Evolutionary conservation across 2,888 invertebrate genomes (phyloP), one percentile per base, ranked within the genome.

Genomic region (Marronus borbonicus): DNA sequence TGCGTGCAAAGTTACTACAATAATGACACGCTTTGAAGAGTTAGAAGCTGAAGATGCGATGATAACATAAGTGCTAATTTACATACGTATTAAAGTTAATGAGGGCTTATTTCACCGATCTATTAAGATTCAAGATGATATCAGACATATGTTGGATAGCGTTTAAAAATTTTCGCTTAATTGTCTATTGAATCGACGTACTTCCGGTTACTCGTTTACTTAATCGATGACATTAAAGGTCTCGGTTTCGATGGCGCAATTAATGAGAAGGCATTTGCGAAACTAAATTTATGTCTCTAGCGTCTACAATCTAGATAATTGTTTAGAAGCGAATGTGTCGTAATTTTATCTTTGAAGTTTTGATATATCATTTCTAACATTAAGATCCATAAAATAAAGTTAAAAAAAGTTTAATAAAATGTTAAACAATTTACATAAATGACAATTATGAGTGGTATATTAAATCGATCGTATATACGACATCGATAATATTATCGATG

Each of bases 111-210:
- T 44, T 39, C 39, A 39, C 39, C 36, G 65, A 39, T 36, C 39
- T 44, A 36, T 17, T 65, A 65, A 65, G 10, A 39, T 1, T 44
- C n/a, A 12, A 36, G 65, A 31, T 31, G 65, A 65, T 65, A 39
- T 65, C 39, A 39, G 39, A 39, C 17, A 65, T 39, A 12, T 39
- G 39, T 39, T 36, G 17, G 39, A 39, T n/a, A 14, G 65, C 39
- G 39, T 65, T 65, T 65, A 39, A 65, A 39, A 65, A 17, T 65
- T 17, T 65, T 39, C 31, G 14, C n/a, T 62, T 65, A 65, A 65
- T 65, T 24, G 24, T 65, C 65, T 39, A 65, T 65, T 39, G 65
- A 65, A 65, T 65, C 39, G 17, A 17, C 39, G 65, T 65, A 39
- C 17, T 65, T 65, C 65, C 65, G 65, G 17, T 65, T 39, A 7